Evolutionary conservation across 2,113 vertebrate genomes (phyloP).

Genomic region (Tachysurus vachellii): DNA sequence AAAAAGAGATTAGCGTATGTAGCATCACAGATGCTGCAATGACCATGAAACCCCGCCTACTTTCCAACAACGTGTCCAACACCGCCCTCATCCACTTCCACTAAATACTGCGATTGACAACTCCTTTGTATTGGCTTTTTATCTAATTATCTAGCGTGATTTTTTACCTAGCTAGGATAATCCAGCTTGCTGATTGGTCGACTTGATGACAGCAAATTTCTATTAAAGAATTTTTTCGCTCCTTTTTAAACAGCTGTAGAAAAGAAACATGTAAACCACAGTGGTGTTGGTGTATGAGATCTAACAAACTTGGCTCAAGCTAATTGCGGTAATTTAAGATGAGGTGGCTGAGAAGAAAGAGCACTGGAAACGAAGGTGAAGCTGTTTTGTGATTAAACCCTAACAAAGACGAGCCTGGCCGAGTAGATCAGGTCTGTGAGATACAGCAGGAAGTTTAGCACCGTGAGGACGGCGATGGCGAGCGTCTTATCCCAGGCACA

Average conservation of each 20-base stretch:
- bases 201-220: not conserved
- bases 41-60: not conserved
- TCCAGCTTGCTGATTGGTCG: not conserved
- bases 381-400: constrained; percentile 54
- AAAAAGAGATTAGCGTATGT: not conserved
- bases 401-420: constrained; percentile 80
- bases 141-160: not conserved
- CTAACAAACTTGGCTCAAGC: not conserved
- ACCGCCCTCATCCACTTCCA: not conserved
- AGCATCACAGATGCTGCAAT: not conserved
- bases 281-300: not conserved
- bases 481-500: constrained; percentile 78
- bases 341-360: not conserved
- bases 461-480: constrained; percentile 77
- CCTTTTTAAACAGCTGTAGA: not conserved
- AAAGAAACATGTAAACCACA: too few species aligned
- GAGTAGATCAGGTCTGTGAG: constrained; percentile 84
- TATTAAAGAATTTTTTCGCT: not conserved
- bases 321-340: not conserved
- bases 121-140: not conserved
- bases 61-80: not conserved
- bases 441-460: constrained; percentile 83
- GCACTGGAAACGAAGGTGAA: too few species aligned
- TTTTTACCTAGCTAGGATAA: not conserved
- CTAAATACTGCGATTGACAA: not conserved